Percentiles rank a stretch among this genome's conserved stretches.
These are phyloP conservation scores for Hyposoter dolosus DNA, from an alignment of 2,888 invertebrate genomes.

Conservation along the genomic window DNA sequence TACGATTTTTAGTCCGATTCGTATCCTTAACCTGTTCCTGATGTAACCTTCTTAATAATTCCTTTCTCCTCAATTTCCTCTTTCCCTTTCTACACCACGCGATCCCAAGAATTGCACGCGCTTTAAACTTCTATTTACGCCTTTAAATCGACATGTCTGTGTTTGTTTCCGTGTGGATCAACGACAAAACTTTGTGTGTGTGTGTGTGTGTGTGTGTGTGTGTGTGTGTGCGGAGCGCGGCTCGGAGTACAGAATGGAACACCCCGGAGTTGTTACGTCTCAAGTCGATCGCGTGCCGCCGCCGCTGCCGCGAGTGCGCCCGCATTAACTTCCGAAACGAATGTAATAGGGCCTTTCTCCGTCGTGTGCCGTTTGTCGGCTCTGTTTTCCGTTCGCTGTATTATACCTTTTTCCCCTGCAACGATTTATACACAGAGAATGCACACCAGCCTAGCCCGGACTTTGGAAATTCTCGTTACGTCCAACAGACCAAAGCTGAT, in stretches of 20 bases:
- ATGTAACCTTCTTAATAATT: constrained; percentile 54
- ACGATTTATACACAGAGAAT: constrained; percentile 15
- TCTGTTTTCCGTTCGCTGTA: constrained; percentile 58
- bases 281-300: constrained; percentile 65
- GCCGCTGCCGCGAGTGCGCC: constrained; percentile 49
- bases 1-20: neutral
- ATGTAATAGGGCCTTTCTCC: constrained; percentile 70
- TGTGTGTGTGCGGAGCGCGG: neutral
- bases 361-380: constrained; percentile 59
- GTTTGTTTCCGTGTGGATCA: neutral
- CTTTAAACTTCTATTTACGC: constrained; percentile 31
- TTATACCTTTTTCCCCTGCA: constrained; percentile 11
- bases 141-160: neutral
- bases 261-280: constrained; percentile 56
- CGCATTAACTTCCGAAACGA: constrained; percentile 67
- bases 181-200: neutral
- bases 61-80: constrained; percentile 61
- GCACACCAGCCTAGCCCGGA: neutral
- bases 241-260: constrained; percentile 17
- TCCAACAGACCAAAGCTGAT: neutral
- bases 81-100: constrained; percentile 20
- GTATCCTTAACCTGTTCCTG: constrained; percentile 32
- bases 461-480: neutral
- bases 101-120: constrained; percentile 51
- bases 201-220: constrained; percentile 4